phyloP scores from a whole-genome alignment of 2,113 vertebrate species.

The Sapayoa aenigma region DNA sequence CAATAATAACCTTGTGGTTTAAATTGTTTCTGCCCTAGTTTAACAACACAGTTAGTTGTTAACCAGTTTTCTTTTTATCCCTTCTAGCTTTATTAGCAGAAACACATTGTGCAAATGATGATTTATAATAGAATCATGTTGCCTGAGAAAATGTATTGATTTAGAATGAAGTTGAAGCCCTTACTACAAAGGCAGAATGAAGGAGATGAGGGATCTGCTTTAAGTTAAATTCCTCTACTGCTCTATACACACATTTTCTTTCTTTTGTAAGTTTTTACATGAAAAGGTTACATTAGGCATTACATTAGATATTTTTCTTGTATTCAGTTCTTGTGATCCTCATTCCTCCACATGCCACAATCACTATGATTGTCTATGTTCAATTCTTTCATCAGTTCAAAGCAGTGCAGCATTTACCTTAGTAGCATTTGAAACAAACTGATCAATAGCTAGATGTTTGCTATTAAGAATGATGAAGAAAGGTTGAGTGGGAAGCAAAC shows the following conservation, averaged over 20 bases:
- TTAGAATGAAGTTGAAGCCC: slow-evolving; percentile 37
- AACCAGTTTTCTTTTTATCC: slow-evolving; percentile 55
- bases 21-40: not conserved
- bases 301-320: not conserved
- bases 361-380: slow-evolving; percentile 61
- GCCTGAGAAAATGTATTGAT: slow-evolving; percentile 86
- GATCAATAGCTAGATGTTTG: slow-evolving; percentile 61
- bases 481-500: slow-evolving; percentile 58
- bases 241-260: not conserved
- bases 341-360: not conserved
- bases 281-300: not conserved
- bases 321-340: not conserved
- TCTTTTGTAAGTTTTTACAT: not conserved
- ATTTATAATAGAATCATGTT: slow-evolving; percentile 80
- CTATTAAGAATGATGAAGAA: slow-evolving; percentile 61
- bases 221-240: not conserved
- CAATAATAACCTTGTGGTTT: slow-evolving; percentile 28
- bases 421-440: slow-evolving; percentile 42
- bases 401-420: slow-evolving; percentile 69
- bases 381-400: slow-evolving; percentile 70
- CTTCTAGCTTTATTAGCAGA: slow-evolving; percentile 65
- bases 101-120: slow-evolving; percentile 79
- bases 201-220: not conserved
- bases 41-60: slow-evolving; percentile 49
- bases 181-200: not conserved